These are phyloP conservation scores for Oceanites oceanicus DNA, from an alignment of 2,113 vertebrate species.

Conservation along the genomic window DNA sequence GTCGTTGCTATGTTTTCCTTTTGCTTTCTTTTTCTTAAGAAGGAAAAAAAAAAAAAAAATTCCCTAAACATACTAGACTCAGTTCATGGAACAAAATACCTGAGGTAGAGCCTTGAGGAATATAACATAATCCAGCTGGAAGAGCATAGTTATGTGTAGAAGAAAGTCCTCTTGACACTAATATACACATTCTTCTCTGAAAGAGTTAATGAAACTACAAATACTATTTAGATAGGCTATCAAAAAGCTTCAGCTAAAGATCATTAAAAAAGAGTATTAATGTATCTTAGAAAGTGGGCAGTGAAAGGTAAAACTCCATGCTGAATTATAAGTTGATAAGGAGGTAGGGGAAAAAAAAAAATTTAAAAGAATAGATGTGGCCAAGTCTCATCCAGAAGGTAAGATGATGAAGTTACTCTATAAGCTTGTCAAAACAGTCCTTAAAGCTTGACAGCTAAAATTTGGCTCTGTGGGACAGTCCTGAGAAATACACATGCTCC, in stretches of 20 bases:
- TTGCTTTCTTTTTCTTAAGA: constrained; percentile 43
- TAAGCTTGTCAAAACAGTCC: not conserved
- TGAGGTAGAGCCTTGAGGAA: not conserved
- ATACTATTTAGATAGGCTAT: not conserved
- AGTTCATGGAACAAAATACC: constrained; percentile 18
- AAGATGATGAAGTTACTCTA: not conserved
- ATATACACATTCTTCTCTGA: not conserved
- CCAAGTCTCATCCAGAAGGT: not conserved
- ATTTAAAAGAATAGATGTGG: not conserved
- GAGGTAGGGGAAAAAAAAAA: not conserved
- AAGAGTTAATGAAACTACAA: constrained; percentile 6
- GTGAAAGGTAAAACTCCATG: not conserved
- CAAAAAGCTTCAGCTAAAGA: not conserved
- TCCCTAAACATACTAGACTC: constrained; percentile 9
- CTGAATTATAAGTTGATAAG: not conserved
- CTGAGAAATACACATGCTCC: not conserved
- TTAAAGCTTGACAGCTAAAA: not conserved
- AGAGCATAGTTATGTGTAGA: not conserved
- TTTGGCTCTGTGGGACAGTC: not conserved
- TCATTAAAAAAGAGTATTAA: not conserved
- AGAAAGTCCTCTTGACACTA: not conserved
- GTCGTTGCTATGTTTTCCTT: constrained; percentile 63
- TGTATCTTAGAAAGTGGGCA: not conserved
- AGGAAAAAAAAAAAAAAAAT: not conserved
- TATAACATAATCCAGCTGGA: not conserved